These are phyloP conservation scores for Drosophila mimetica DNA, from an alignment of 2,888 invertebrate species.

Conservation along the genomic window DNA sequence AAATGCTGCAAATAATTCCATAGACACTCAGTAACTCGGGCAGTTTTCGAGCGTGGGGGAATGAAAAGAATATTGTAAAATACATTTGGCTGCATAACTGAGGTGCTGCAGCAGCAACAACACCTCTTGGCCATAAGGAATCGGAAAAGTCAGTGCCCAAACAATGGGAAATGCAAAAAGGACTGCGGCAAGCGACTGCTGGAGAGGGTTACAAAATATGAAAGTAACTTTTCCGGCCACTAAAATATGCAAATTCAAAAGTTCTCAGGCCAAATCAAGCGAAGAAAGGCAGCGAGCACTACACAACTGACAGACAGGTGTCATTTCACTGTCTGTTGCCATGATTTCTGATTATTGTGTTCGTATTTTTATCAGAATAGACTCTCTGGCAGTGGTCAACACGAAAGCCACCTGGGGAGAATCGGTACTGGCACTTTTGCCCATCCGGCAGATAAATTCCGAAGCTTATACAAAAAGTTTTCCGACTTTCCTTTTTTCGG, in stretches of 20 bases:
- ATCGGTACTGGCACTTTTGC: conserved; percentile 7
- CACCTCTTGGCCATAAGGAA: conserved; percentile 27
- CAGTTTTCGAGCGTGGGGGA: conserved; percentile 7
- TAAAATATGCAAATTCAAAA: conserved; percentile 75
- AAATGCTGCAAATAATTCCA: conserved; percentile 55
- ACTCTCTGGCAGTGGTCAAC: conserved; percentile 40
- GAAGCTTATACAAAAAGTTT: conserved; percentile 21
- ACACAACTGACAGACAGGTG: conserved; percentile 63
- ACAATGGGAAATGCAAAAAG: conserved; percentile 46
- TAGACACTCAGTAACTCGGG: conserved; percentile 35
- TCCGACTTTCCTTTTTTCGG: neutral
- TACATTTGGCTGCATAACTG: conserved; percentile 36
- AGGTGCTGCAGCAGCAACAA: conserved; percentile 29
- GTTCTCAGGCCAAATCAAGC: conserved; percentile 72
- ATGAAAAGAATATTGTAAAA: conserved; percentile 26
- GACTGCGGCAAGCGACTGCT: conserved; percentile 36
- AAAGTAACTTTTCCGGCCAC: conserved; percentile 47
- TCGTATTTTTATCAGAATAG: conserved; percentile 22
- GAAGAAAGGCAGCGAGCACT: conserved; percentile 27
- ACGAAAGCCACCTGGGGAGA: conserved; percentile 42
- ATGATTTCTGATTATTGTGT: conserved; percentile 74
- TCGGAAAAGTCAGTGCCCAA: conserved; percentile 34
- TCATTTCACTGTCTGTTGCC: conserved; percentile 65
- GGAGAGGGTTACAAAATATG: conserved; percentile 40
- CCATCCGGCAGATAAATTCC: conserved; percentile 3